phyloP scores from a whole-genome alignment of 2,797 vertebrate species.

The Strix occidentalis region DNA sequence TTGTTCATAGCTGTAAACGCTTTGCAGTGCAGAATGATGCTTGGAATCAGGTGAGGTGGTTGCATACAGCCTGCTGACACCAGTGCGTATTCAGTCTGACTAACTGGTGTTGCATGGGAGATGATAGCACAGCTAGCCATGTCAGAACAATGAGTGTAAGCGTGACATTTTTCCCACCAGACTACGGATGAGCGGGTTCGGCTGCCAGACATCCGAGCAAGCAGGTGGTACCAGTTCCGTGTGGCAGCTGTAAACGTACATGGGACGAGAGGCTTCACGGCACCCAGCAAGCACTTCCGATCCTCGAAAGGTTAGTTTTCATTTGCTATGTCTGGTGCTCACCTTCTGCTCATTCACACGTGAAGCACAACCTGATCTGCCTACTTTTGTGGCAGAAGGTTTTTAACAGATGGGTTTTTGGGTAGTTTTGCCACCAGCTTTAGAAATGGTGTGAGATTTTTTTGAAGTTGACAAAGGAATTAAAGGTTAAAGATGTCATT shows the following conservation, averaged over 20 bases:
- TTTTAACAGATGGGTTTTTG: not conserved
- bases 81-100: not conserved
- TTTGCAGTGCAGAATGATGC: not conserved
- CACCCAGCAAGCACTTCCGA: slow-evolving; percentile 96
- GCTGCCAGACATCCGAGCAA: slow-evolving; percentile 86
- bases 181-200: slow-evolving; percentile 88
- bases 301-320: slow-evolving; percentile 88
- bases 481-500: not conserved
- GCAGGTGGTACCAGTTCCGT: slow-evolving; percentile 98
- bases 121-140: too few relatives aligned
- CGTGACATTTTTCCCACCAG: slow-evolving; percentile 69
- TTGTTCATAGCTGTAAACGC: not conserved
- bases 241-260: slow-evolving; percentile 94
- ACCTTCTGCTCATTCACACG: accelerated
- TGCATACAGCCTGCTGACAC: not conserved
- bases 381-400: not conserved
- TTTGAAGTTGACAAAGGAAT: not conserved
- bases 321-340: accelerated
- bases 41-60: not conserved
- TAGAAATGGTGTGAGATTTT: not conserved
- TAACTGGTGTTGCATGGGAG: not conserved
- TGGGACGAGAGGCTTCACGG: slow-evolving; percentile 94
- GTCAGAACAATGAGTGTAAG: not conserved
- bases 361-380: accelerated
- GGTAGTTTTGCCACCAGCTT: not conserved